Conservation (phyloP, 2,113 vertebrate species). For the Gavia stellata region DNA sequence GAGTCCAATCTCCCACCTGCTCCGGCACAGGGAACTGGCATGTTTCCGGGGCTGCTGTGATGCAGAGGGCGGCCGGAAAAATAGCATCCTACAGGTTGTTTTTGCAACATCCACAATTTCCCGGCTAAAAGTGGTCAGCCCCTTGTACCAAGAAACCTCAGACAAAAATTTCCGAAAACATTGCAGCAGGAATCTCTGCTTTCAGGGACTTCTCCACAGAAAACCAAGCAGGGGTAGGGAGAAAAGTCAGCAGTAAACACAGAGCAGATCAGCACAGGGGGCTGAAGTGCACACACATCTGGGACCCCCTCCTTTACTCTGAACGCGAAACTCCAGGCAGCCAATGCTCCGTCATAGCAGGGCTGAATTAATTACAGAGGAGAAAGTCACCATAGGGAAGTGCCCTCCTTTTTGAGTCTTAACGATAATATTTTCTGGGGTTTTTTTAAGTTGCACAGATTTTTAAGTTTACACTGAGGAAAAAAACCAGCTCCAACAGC, state of each 20-base stretch:
- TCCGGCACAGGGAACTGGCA: not conserved
- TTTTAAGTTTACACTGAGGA: not conserved
- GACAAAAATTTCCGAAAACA: not conserved
- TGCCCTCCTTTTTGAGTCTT: not conserved
- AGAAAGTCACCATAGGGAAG: not conserved
- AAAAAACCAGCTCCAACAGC: not conserved
- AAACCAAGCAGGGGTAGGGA: not conserved
- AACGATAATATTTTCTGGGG: not conserved
- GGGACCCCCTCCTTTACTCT: not conserved
- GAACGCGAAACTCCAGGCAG: fast-evolving
- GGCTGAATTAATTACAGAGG: not conserved
- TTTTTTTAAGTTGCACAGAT: not conserved
- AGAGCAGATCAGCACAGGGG: not conserved
- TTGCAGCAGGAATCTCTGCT: not conserved
- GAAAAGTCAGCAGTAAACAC: not conserved
- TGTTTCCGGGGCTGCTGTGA: not conserved
- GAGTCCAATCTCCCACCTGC: not conserved
- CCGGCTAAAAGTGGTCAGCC: not conserved
- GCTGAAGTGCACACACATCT: not conserved
- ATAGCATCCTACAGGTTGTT: not conserved
- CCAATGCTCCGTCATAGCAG: not conserved
- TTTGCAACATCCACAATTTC: not conserved
- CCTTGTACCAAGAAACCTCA: not conserved
- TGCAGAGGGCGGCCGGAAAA: fast-evolving
- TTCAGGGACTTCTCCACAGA: not conserved